Percentiles rank a stretch among this genome's conserved stretches.
Evolutionary conservation across 2,888 invertebrate genomes (phyloP).

Genomic region (Dione vanillae): DNA sequence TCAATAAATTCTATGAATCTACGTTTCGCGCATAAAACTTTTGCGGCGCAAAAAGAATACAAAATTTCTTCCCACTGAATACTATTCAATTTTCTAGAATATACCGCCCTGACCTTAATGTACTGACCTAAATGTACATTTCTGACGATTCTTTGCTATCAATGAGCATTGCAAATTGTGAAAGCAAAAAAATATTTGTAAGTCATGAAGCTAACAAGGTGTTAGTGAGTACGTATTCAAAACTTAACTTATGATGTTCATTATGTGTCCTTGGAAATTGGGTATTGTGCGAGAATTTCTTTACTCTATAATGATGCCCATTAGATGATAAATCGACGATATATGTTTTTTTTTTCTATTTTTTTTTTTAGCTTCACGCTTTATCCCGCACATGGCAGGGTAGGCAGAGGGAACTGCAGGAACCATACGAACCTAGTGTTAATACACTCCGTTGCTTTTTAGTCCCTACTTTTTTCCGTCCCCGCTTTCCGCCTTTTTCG

Average conservation of each 20-base stretch:
- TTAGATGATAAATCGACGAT: too few species aligned
- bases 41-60: slow-evolving; percentile 18
- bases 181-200: slow-evolving; percentile 33
- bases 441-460: too few species aligned
- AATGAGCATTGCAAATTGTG: slow-evolving; percentile 34
- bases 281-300: too few species aligned
- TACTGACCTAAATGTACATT: slow-evolving; percentile 28
- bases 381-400: too few species aligned
- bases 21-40: slow-evolving; percentile 16
- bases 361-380: too few species aligned
- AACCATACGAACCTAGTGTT: too few species aligned
- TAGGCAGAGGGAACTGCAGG: too few species aligned
- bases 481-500: too few species aligned
- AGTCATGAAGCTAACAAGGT: slow-evolving; percentile 5
- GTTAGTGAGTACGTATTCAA: background rate
- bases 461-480: too few species aligned
- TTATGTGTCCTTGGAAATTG: too few species aligned
- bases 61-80: slow-evolving; percentile 23
- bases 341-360: too few species aligned
- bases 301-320: too few species aligned
- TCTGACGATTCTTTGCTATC: slow-evolving; percentile 36
- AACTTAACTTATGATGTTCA: background rate
- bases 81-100: slow-evolving; percentile 28
- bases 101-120: slow-evolving; percentile 17
- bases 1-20: slow-evolving; percentile 13